phyloP scores from a whole-genome alignment of 2,797 vertebrate species.

The Chelonia mydas region DNA sequence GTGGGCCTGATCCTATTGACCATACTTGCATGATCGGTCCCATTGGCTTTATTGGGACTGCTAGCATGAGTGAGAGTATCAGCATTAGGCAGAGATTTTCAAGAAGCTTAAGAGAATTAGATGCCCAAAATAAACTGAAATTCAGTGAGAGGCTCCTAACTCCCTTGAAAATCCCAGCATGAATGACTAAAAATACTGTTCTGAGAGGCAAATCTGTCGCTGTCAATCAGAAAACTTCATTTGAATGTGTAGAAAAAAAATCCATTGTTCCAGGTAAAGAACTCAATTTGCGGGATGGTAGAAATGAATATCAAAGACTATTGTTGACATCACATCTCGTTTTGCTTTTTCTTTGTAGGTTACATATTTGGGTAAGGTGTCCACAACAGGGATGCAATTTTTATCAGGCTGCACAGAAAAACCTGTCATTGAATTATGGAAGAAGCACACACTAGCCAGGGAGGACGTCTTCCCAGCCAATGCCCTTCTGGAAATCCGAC shows the following conservation, averaged over 20 bases:
- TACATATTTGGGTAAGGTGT: conserved; percentile 95
- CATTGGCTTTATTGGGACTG: background rate
- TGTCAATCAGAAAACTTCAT: background rate
- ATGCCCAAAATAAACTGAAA: background rate
- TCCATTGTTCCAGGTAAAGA: background rate
- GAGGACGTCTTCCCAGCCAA: conserved; percentile 86
- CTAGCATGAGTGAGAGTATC: background rate
- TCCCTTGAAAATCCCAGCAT: background rate
- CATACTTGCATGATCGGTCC: background rate
- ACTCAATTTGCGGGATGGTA: background rate
- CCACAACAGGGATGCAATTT: conserved; percentile 94
- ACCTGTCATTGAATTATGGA: conserved; percentile 94
- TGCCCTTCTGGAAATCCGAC: conserved; percentile 95
- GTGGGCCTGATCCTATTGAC: background rate
- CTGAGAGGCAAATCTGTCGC: background rate
- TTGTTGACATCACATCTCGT: conserved; percentile 26
- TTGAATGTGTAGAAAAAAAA: background rate
- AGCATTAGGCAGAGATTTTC: background rate
- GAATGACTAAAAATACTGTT: background rate
- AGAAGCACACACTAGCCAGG: conserved; percentile 83
- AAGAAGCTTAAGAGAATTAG: background rate
- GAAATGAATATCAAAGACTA: background rate
- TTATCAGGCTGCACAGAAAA: conserved; percentile 97
- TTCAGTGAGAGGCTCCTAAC: background rate
- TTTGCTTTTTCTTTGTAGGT: conserved; percentile 85